Base-by-base conservation (phyloP, 2,888 invertebrate species). In the Drepana falcataria region DNA sequence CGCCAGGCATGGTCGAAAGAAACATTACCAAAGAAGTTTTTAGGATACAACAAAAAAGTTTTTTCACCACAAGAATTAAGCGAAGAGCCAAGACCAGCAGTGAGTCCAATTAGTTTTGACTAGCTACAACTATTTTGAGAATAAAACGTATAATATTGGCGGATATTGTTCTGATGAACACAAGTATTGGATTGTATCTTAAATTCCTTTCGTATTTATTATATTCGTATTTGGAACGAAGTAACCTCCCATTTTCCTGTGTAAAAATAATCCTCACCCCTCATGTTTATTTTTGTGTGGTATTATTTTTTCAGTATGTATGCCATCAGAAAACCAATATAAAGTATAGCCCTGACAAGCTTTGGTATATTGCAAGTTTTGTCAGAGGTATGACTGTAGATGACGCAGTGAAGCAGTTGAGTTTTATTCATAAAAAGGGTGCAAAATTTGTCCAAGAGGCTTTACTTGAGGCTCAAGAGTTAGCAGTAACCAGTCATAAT, bases 371-470 rank as follows among this genome's bases (percentile, higher is more conserved):
- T 48, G 97, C 98, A 2, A 89, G 92, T 65, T 92, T 98, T 75
- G 94, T 99, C 2, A 93, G 98, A 69, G 99, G 99, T 9, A 95
- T 98, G 95, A 92, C 95, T 21, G 95, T 98, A 2, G 98, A 99
- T 85, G 98, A 99, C 87, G 99, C 99, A 7, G 78, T 98, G 0
- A 97, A 96, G 79, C 98, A 99, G 81, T 87, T 99, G 9, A 94
- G 94, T 68, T 98, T 97, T 90, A 92, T 96, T 0, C 79, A 93
- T 6, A 95, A 95, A 73, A 96, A 97, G 83, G 97, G 97, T 37
- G 95, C 95, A 48, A 87, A 81, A 53, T 92, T 93, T 81, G 94
- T 94, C 0, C 94, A 94, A 74, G 94, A 98, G 82, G 93, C 95
- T 2, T 92, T 99, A 60, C 87, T 95, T 58, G 98, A 99, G 92